Evolutionary conservation across 53 echinoderm and acorn worm genomes (phyloP), one percentile per base, ranked within the genome.

Genomic region (Echinometra lucunter): DNA sequence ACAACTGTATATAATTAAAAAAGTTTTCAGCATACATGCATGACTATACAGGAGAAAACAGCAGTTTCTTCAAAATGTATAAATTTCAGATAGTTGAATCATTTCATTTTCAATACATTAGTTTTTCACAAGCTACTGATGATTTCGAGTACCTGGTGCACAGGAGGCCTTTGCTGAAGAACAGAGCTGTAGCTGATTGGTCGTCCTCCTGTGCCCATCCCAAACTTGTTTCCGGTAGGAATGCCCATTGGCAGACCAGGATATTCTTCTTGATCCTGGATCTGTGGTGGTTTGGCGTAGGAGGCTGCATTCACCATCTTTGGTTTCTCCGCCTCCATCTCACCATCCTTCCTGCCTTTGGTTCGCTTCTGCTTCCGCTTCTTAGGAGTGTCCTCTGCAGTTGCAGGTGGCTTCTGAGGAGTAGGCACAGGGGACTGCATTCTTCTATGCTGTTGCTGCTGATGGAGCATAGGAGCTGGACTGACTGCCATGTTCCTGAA

Each of bases 201-300:
- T 37, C 89, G 88, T 56, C 81, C 93, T 28, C 80, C 93, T 32
- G 47, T 5, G 16, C 81, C 38, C 81, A 80, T 81, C 15, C 93
- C 57, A 35, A 57, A 81, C 18, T 45, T 49, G 27, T 95, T 34
- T 60, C 83, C 89, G 45, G 57, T 74, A 58, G 92, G 56, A 15
- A 30, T 85, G 47, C 83, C 96, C 44, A 94, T n/a, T 2, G 98
- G 97, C 17, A 98, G 92, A 60, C 97, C 97, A 38, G 98, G 98
- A 57, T 97, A 98, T 88, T 98, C 98, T 4, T 91, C 95, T 72
- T 90, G 92, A 88, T 98, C 97, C 56, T 89, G 94, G 80, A 97
- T 94, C 94, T 95, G 92, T 7, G 98, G 97, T 63, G 98, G 97
- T 58, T 80, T 93, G 82, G 40, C 58, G 15, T 75, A 93, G 49